Conservation (phyloP, 2,797 vertebrate species). For the Falco columbarius region DNA sequence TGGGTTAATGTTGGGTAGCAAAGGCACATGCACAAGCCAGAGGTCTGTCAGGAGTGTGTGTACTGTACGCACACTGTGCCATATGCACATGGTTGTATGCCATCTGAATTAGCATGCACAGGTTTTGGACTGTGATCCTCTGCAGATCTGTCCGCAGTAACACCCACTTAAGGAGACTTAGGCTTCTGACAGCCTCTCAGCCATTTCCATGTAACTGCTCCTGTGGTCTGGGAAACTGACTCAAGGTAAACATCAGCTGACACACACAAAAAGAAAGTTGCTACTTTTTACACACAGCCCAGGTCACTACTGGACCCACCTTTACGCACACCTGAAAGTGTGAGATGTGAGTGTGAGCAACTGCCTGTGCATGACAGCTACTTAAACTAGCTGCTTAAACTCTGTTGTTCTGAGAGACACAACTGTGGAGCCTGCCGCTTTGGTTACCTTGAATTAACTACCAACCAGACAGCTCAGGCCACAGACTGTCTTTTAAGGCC, state of each 20-base stretch:
- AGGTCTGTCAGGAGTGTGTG: not conserved
- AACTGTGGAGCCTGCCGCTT: not conserved
- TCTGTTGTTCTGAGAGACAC: not conserved
- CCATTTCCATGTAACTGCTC: not conserved
- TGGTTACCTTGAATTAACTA: not conserved
- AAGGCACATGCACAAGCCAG: not conserved
- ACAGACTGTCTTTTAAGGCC: not conserved
- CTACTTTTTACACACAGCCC: not conserved
- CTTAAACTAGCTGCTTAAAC: not conserved
- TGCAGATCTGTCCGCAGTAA: not conserved
- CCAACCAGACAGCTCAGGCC: not conserved
- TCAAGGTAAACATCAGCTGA: not conserved
- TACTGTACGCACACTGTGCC: fast-evolving
- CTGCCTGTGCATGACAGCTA: not conserved
- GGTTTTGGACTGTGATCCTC: not conserved
- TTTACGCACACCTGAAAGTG: fast-evolving
- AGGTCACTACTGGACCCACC: not conserved
- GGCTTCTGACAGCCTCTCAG: not conserved
- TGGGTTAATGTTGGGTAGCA: not conserved
- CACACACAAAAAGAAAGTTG: not conserved
- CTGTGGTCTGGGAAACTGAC: not conserved
- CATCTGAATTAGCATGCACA: not conserved
- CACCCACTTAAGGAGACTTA: not conserved
- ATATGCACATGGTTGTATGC: fast-evolving
- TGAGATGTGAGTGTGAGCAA: not conserved